Evolutionary conservation across 2,113 vertebrate genomes (phyloP).

Genomic region (Parus major): DNA sequence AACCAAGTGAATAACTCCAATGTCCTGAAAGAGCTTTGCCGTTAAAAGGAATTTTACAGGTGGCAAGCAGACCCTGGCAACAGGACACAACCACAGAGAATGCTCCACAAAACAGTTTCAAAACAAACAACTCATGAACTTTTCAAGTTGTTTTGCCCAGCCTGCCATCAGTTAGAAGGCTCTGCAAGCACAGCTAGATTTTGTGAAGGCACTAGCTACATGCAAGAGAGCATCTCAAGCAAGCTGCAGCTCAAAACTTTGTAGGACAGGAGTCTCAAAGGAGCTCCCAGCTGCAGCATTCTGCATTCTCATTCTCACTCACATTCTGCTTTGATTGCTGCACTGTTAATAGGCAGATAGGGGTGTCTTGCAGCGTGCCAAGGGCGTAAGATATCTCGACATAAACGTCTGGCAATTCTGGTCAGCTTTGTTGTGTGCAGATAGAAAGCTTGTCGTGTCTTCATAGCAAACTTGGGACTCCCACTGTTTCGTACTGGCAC

Average conservation of each 20-base stretch:
- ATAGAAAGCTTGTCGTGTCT: slow-evolving; percentile 95
- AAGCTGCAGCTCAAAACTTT: not conserved
- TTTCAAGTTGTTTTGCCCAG: not conserved
- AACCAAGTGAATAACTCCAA: not conserved
- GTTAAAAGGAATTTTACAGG: not conserved
- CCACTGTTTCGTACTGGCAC: slow-evolving; percentile 86
- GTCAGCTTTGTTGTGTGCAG: slow-evolving; percentile 91
- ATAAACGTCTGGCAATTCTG: slow-evolving; percentile 86
- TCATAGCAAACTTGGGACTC: slow-evolving; percentile 96
- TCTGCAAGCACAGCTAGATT: not conserved
- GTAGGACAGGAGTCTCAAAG: not conserved
- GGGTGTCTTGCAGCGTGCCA: slow-evolving; percentile 89
- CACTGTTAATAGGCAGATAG: slow-evolving; percentile 91
- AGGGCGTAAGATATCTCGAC: slow-evolving; percentile 90
- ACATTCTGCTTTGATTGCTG: slow-evolving; percentile 97
- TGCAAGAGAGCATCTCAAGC: not conserved
- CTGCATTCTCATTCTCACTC: no score
- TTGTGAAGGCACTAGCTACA: not conserved
- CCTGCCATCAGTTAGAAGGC: not conserved
- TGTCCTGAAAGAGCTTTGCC: not conserved
- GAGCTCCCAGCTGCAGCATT: not conserved
- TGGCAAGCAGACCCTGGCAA: not conserved
- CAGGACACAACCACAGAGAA: not conserved
- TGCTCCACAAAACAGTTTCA: not conserved
- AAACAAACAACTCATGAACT: not conserved